These are phyloP conservation scores for Brachionus calyciflorus DNA, from an alignment of 1,140 invertebrate species.

Conservation along the genomic window DNA sequence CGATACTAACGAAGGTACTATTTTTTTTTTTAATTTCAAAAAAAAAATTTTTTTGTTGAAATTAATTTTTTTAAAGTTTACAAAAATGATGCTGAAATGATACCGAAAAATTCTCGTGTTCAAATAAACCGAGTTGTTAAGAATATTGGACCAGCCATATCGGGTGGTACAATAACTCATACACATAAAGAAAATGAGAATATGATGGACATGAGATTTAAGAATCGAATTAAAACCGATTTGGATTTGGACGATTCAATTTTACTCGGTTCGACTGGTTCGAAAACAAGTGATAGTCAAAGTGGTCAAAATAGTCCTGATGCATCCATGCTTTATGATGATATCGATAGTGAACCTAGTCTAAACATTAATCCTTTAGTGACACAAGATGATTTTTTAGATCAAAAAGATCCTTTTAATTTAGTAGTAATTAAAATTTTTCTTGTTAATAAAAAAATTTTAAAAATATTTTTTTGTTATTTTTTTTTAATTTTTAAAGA, in stretches of 20 bases:
- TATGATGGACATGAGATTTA: not conserved
- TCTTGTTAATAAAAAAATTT: constrained; percentile 17
- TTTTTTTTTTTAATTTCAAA: too few species aligned
- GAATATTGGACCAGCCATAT: constrained; percentile 38
- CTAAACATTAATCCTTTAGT: too few species aligned
- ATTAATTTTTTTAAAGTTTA: constrained; percentile 21
- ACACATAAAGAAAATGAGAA: constrained; percentile 1
- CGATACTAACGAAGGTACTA: constrained; percentile 44
- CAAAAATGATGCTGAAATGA: constrained; percentile 22
- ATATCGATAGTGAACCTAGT: not conserved
- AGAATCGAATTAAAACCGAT: not conserved
- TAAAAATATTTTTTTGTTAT: not conserved
- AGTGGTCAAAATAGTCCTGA: not conserved
- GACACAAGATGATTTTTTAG: constrained; percentile 4
- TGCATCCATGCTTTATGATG: not conserved
- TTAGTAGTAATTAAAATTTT: constrained; percentile 39
- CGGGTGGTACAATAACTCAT: not conserved
- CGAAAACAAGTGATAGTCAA: not conserved
- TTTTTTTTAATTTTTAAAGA: not conserved
- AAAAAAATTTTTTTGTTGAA: not conserved
- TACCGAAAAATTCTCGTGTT: constrained; percentile 42
- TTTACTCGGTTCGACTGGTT: not conserved
- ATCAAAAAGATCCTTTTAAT: constrained; percentile 38
- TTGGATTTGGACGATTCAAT: not conserved
- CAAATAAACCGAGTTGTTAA: constrained; percentile 44